phyloP scores from a whole-genome alignment of 2,113 vertebrate species.

The Atlantisia rogersi region DNA sequence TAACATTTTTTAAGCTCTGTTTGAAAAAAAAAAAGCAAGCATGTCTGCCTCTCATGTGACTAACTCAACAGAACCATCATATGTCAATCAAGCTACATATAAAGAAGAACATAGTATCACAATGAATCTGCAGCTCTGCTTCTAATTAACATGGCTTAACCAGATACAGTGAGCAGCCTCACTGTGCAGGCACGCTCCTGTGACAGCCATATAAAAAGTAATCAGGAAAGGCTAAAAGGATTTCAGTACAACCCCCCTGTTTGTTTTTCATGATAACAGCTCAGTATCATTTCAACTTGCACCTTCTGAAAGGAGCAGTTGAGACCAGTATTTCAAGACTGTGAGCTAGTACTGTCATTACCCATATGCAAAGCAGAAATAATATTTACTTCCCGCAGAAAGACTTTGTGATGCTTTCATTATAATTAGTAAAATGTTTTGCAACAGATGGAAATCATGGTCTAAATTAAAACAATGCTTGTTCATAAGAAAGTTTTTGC shows the following conservation, averaged over 20 bases:
- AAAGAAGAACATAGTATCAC: background rate
- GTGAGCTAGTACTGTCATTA: background rate
- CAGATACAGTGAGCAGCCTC: background rate
- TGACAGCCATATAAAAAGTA: background rate
- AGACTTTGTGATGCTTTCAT: background rate
- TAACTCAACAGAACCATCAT: background rate
- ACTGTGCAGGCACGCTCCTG: background rate
- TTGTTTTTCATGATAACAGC: background rate
- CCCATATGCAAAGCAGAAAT: background rate
- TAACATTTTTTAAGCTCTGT: background rate
- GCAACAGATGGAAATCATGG: background rate
- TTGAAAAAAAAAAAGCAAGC: background rate
- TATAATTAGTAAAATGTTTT: background rate
- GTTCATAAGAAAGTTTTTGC: background rate
- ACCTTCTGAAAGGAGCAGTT: background rate
- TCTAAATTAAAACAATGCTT: background rate
- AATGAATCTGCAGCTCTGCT: background rate
- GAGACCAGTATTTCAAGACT: background rate
- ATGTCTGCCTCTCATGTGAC: background rate
- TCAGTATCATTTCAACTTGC: background rate
- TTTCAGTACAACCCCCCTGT: background rate
- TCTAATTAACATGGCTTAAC: constrained; percentile 3
- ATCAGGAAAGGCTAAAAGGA: background rate
- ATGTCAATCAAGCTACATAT: background rate
- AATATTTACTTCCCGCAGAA: background rate